Conservation (phyloP, 2,888 invertebrate genomes). For the Ptycholaimellus sp. region DNA sequence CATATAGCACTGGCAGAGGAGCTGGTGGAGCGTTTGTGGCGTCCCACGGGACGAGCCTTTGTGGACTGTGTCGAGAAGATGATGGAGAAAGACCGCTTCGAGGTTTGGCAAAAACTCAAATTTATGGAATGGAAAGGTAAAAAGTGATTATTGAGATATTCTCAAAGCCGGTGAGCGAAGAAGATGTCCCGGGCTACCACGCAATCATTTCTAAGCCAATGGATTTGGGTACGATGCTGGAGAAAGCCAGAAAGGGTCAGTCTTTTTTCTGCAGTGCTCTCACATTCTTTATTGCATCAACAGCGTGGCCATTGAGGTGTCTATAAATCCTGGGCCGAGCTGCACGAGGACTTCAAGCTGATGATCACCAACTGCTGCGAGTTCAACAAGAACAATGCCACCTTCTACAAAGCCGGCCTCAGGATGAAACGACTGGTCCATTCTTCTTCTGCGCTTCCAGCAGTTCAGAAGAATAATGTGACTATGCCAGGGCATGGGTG, state of each 20-base stretch:
- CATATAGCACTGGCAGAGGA: not conserved
- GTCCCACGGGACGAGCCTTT: no score
- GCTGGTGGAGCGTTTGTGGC: not conserved
- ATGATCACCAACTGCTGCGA: conserved; percentile 84
- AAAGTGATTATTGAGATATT: conserved; percentile 10
- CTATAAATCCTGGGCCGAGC: conserved; percentile 48
- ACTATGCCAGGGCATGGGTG: no score
- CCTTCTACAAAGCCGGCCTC: conserved; percentile 7
- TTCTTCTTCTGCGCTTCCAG: no score
- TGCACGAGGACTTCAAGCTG: conserved; percentile 70
- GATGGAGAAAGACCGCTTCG: conserved; percentile 8
- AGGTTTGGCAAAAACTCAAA: conserved; percentile 6
- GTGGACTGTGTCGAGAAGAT: conserved; percentile 10
- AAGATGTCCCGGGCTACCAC: conserved; percentile 57
- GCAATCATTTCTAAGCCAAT: conserved; percentile 59
- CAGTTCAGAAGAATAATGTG: no score
- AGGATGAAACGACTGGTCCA: not conserved
- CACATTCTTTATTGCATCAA: no score
- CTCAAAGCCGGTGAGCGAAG: conserved; percentile 12
- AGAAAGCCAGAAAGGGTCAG: conserved; percentile 30
- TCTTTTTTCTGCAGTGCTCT: no score
- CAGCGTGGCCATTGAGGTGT: no score
- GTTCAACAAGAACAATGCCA: conserved; percentile 46
- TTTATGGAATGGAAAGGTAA: not conserved
- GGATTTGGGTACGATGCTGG: conserved; percentile 65